Percentiles rank a stretch among this genome's conserved stretches.
Conservation (phyloP, 2,797 vertebrate species). For the Valencia hispanica region DNA sequence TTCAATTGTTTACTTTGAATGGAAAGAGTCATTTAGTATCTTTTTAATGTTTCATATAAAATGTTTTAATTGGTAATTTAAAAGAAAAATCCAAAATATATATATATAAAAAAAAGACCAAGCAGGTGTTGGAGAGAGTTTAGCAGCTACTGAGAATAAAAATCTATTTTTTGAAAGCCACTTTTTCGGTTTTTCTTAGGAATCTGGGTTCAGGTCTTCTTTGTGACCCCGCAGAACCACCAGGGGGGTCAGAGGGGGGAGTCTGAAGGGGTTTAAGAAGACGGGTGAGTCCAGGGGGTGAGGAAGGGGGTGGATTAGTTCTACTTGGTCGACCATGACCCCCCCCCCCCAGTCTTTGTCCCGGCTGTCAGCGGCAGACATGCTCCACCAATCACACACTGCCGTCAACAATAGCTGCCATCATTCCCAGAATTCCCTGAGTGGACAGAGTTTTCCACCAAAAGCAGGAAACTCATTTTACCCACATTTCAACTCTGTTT, state of each 20-base stretch:
- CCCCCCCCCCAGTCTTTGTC: conserved; percentile 51
- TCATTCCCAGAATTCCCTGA: conserved; percentile 70
- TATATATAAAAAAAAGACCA: too few relatives aligned
- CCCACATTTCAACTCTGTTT: not conserved
- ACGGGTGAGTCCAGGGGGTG: conserved; percentile 21
- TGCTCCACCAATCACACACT: conserved; percentile 81
- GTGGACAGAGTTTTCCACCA: conserved; percentile 55
- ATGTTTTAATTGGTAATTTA: not conserved
- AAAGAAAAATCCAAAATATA: not conserved
- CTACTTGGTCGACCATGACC: conserved; percentile 62
- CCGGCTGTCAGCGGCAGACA: conserved; percentile 73
- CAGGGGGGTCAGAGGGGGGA: conserved; percentile 20
- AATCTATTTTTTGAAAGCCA: not conserved
- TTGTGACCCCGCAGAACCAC: conserved; percentile 17
- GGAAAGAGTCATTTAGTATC: not conserved
- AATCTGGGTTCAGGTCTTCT: conserved; percentile 17
- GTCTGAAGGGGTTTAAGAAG: conserved; percentile 11
- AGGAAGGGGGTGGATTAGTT: conserved; percentile 74
- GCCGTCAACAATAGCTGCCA: conserved; percentile 73
- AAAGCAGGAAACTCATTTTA: not conserved
- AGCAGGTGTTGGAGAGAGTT: not conserved
- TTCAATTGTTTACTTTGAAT: not conserved
- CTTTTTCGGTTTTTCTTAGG: not conserved
- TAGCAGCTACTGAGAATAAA: not conserved
- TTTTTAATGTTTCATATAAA: not conserved